Conservation (phyloP, 2,797 vertebrate genomes). For the Acanthornis magna region DNA sequence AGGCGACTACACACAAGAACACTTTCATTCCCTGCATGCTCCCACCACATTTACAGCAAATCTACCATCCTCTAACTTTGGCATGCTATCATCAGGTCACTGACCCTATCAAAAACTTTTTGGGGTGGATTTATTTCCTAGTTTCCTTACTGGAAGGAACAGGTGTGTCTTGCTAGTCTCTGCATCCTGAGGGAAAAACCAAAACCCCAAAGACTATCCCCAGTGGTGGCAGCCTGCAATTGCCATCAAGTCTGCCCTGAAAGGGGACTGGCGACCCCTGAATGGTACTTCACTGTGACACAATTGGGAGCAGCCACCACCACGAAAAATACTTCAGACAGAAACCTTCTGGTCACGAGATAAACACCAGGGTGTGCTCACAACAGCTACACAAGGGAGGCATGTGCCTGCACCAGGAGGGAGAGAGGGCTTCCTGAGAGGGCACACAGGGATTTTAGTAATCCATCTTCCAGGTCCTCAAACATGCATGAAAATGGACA, state of each 20-base stretch:
- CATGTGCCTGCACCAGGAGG: accelerated
- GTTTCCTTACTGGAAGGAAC: neutral
- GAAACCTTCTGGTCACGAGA: neutral
- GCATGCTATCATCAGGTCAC: neutral
- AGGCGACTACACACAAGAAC: neutral
- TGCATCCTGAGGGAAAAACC: accelerated
- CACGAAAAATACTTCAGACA: neutral
- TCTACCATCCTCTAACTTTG: neutral
- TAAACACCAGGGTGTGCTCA: accelerated
- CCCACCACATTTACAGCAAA: neutral
- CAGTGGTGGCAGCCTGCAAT: neutral
- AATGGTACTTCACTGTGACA: accelerated
- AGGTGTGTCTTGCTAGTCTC: neutral
- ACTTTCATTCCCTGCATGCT: accelerated
- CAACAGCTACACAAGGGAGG: accelerated
- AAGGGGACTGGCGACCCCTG: neutral
- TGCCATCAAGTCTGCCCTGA: neutral
- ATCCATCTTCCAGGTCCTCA: neutral
- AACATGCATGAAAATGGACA: accelerated
- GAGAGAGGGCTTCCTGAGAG: neutral
- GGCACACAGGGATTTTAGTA: neutral
- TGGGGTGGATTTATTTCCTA: neutral
- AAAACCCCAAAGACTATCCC: neutral
- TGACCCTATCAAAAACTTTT: accelerated
- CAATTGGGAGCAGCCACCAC: neutral